Evolutionary conservation across 2,797 vertebrate species (phyloP).

Genomic region (Syndactyla subalaris): DNA sequence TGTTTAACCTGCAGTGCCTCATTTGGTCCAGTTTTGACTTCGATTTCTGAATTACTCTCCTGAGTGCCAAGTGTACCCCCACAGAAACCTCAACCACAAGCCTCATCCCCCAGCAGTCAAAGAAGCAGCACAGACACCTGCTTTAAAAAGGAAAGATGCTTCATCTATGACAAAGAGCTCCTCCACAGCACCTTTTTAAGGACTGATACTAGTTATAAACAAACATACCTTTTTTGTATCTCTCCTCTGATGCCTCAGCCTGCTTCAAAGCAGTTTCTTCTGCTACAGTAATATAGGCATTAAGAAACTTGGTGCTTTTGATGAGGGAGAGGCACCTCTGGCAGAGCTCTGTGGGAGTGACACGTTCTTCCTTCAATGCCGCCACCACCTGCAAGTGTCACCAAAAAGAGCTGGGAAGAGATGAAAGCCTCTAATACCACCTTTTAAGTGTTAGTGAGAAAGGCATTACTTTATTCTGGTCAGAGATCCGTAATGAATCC

Average conservation of each 20-base stretch:
- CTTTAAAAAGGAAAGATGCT: not conserved
- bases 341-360: conserved; percentile 89
- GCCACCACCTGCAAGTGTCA: conserved; percentile 79
- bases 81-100: not conserved
- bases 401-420: not conserved
- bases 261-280: conserved; percentile 88
- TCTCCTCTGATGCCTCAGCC: conserved; percentile 86
- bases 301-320: conserved; percentile 85
- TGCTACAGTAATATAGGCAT: conserved; percentile 89
- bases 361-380: conserved; percentile 84
- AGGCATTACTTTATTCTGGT: not conserved
- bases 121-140: fast-evolving
- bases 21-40: not conserved
- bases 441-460: not conserved
- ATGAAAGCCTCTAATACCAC: not conserved
- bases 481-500: not conserved
- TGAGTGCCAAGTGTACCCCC: fast-evolving
- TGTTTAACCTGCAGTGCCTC: not conserved
- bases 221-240: conserved; percentile 82
- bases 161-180: not conserved
- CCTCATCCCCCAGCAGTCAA: fast-evolving
- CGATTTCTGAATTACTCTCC: not conserved
- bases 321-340: conserved; percentile 86
- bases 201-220: not conserved
- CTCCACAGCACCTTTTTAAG: not conserved